A percentile compares a stretch with the other conserved stretches of the same genome.
Evolutionary conservation across 1,140 invertebrate genomes (phyloP).

Genomic region (Drosophila kikkawai): DNA sequence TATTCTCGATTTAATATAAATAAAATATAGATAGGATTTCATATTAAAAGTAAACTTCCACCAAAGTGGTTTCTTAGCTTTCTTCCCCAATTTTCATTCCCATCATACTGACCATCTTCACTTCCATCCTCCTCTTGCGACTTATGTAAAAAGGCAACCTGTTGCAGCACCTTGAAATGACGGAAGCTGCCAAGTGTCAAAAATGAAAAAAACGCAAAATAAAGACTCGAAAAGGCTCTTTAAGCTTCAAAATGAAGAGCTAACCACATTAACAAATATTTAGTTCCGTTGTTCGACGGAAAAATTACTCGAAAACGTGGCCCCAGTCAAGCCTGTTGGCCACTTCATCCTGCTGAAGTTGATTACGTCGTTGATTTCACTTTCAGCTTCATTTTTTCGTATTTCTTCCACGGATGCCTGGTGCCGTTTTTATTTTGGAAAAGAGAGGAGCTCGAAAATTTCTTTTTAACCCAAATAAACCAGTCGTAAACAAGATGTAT

Average conservation of each 20-base stretch:
- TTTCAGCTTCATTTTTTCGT: conserved; percentile 51
- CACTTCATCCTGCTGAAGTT: conserved; percentile 80
- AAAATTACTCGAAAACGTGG: conserved; percentile 40
- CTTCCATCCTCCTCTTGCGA: conserved; percentile 4
- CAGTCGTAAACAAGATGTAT: conserved; percentile 63
- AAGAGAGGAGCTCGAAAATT: conserved; percentile 45
- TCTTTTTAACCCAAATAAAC: conserved; percentile 82
- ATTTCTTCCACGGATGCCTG: conserved; percentile 49
- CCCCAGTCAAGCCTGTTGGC: conserved; percentile 76
- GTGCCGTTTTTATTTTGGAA: conserved; percentile 57
- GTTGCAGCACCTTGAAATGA: conserved; percentile 38
- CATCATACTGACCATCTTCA: not conserved
- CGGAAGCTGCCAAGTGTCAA: conserved; percentile 52
- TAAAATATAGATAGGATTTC: no score
- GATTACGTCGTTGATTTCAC: conserved; percentile 81
- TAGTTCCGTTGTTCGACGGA: conserved; percentile 44
- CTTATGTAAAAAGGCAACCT: conserved; percentile 36
- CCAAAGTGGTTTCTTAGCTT: no score
- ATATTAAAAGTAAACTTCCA: no score
- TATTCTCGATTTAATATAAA: not conserved
- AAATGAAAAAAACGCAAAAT: conserved; percentile 15
- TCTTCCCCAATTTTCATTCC: not conserved
- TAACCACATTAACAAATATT: conserved; percentile 53
- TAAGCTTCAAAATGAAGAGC: conserved; percentile 58
- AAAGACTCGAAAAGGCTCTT: conserved; percentile 47